These are phyloP conservation scores for Dendroctonus valens DNA, from an alignment of 1,140 invertebrate genomes.

Conservation along the genomic window DNA sequence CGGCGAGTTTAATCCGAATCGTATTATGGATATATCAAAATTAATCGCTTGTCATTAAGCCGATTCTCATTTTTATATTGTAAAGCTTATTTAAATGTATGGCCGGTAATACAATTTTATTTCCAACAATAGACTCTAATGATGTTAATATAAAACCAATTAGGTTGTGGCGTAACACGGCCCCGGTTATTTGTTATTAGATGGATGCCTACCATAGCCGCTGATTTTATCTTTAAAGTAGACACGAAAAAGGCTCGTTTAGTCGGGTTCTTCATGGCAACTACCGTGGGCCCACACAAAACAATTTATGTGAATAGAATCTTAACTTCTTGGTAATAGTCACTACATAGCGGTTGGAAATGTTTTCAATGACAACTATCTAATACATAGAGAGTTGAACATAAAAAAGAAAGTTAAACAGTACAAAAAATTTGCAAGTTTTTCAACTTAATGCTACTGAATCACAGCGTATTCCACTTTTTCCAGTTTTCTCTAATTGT, in stretches of 20 bases:
- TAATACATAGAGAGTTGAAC: too few relatives aligned
- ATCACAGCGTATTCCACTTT: too few relatives aligned
- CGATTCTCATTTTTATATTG: slow-evolving; percentile 23
- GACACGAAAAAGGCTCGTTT: slow-evolving; percentile 41
- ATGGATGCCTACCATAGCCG: slow-evolving; percentile 31
- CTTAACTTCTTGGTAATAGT: not conserved
- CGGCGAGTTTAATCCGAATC: slow-evolving; percentile 6
- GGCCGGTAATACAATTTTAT: slow-evolving; percentile 32
- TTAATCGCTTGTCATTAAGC: slow-evolving; percentile 23
- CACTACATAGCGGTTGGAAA: too few relatives aligned
- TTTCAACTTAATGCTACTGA: too few relatives aligned
- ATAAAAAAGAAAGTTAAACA: too few relatives aligned
- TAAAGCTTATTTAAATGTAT: slow-evolving; percentile 22
- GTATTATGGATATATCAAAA: slow-evolving; percentile 23
- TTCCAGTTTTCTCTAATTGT: too few relatives aligned
- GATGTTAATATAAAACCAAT: slow-evolving; percentile 42
- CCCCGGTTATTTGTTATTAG: slow-evolving; percentile 37
- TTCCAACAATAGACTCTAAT: slow-evolving; percentile 38
- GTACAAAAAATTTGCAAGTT: too few relatives aligned
- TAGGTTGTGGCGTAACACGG: slow-evolving; percentile 37
- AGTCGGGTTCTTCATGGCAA: slow-evolving; percentile 25
- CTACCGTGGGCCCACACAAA: slow-evolving; percentile 30
- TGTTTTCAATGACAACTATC: too few relatives aligned
- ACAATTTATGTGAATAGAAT: slow-evolving; percentile 12
- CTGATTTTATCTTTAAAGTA: slow-evolving; percentile 34